Conservation (phyloP, 92 coral and sea anemone genomes). For the Micromussa lordhowensis region DNA sequence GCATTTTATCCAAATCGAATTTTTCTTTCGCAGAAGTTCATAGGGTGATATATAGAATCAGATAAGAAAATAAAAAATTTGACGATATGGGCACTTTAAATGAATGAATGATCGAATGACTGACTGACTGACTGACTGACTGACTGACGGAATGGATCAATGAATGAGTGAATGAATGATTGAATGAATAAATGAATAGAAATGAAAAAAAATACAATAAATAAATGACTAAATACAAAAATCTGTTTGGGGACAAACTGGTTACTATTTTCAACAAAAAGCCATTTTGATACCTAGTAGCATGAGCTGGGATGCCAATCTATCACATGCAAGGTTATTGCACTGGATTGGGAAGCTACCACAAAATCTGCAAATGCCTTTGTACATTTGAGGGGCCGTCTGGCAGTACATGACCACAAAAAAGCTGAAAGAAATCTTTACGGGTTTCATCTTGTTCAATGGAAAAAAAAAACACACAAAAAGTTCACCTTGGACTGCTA, state of each 20-base stretch:
- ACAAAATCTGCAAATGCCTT: not conserved
- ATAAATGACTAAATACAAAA: not conserved
- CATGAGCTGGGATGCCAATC: constrained; percentile 1
- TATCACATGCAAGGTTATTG: not conserved
- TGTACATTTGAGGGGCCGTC: too few relatives aligned
- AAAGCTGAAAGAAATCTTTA: not conserved
- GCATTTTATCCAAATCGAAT: too few relatives aligned
- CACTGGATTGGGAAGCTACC: not conserved
- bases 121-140: too few relatives aligned
- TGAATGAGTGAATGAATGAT: too few relatives aligned
- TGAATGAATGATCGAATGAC: too few relatives aligned
- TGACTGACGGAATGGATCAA: too few relatives aligned
- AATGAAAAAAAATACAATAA: not conserved
- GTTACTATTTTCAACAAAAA: constrained; percentile 3
- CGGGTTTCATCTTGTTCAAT: not conserved
- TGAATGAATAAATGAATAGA: too few relatives aligned
- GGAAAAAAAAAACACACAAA: not conserved
- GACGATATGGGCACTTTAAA: too few relatives aligned
- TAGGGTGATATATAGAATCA: too few relatives aligned
- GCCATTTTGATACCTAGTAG: not conserved
- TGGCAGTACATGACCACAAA: too few relatives aligned
- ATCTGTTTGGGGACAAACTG: constrained; percentile 5
- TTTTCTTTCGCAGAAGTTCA: too few relatives aligned
- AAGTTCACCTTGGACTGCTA: constrained; percentile 1
- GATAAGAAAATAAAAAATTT: too few relatives aligned